Evolutionary conservation across 1,140 invertebrate species (phyloP), one percentile per base, ranked within the genome.

Genomic region (Heliconius hewitsoni): DNA sequence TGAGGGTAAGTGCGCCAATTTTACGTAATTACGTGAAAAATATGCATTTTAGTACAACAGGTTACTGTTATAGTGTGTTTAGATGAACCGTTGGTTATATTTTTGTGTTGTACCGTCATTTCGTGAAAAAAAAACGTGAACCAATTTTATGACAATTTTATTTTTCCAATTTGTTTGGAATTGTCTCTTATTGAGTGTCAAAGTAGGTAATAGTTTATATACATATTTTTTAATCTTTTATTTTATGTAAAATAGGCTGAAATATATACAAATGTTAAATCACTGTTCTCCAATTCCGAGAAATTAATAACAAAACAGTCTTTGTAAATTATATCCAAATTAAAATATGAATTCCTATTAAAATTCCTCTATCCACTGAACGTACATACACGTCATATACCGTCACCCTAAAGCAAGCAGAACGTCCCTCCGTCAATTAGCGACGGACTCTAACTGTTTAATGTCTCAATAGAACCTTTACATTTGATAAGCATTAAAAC

Each of bases 371-470:
- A 88, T 90, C 87, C 89, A 79, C 83, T 81, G 87, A 87, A 91
- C 91, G 91, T 87, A 90, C 91, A 90, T 90, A 87, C 86, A 89
- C 90, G 90, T 92, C 91, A 83, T 46, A 46, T 3, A 8, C 18
- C 18, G 50, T 52, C 50, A 19, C 87, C 88, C 90, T 90, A 90
- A 89, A 90, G 90, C 89, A 90, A 84, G 77, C 90, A 88, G 90
- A 92, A 90, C 88, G 86, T 89, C 89, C 89, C 85, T 84, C 86
- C 81, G 74, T 84, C 90, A 93, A 94, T 94, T 94, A 94, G 91
- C 86, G 90, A 83, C 81, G 76, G 82, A 83, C 75, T 87, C 83
- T 87, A 88, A 86, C 82, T 87, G 86, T 82, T 84, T 87, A 90
- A 91, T 90, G 89, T 91, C 90, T 93, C 86, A 87, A 90, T 91